Base-by-base conservation (phyloP, 2,888 invertebrate genomes). In the Drosophila crucigera region DNA sequence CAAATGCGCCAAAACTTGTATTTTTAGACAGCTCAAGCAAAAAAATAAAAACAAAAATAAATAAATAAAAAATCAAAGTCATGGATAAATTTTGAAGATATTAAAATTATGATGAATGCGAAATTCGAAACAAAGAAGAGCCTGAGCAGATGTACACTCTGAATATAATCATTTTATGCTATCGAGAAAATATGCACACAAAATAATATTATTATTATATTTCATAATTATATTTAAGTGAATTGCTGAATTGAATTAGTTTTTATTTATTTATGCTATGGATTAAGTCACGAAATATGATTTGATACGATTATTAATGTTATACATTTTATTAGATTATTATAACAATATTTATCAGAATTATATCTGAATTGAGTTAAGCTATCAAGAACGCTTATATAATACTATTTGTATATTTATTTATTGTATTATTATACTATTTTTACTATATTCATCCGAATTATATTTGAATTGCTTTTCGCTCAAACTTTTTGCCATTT, bases 31-130 rank as follows among this genome's bases (percentile, higher is more conserved):
- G 64, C 41, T 28, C 22, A n/a, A 43, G 35, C 11, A 50, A 76
- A 77, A 22, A 22, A 14, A 25, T 1, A 25, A 1, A 22, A 22
- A 6, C 3, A 11, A n/a, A 39, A 56, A 60, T 35, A 14, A 3
- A 41, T 60, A 43, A 64, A 63, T 35, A 35, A 35, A 35, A 35
- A 35, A 16, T 35, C 35, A 77, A 68, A 78, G 60, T 78, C 73
- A 78, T 73, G 56, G 56, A 54, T 68, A 68, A 2, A 68, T 68
- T 73, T 76, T 64, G 73, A 76, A 73, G 52, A 54, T 63, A 78
- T 78, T 78, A 55, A 78, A 73, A 73, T 58, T 68, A 68, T 77
- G 74, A 73, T 77, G 68, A 73, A 77, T 78, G 65, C 62, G 53
- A 68, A 62, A 68, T 78, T 64, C 55, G 53, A 49, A 60, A 35